phyloP scores from a whole-genome alignment of 2,888 invertebrate species.

The Ecliptopera silaceata region DNA sequence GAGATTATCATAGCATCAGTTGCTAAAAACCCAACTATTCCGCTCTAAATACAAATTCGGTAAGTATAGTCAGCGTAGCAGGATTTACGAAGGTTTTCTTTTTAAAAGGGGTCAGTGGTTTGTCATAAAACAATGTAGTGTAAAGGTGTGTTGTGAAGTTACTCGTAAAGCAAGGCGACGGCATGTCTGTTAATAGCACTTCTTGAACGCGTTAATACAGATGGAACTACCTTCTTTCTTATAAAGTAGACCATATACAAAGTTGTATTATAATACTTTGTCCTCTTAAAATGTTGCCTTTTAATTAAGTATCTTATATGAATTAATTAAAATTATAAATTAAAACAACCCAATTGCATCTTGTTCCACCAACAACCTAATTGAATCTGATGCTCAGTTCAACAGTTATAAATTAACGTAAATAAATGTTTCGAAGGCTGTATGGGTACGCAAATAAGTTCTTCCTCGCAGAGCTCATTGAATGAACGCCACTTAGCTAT shows the following conservation, averaged over 20 bases:
- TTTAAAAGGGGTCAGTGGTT: conserved; percentile 42
- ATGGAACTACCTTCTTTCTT: too few relatives aligned
- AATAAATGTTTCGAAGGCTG: conserved; percentile 30
- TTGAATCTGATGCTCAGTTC: conserved; percentile 30
- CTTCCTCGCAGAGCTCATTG: conserved; percentile 30
- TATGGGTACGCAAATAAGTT: conserved; percentile 33
- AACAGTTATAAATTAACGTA: conserved; percentile 29
- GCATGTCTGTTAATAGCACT: too few relatives aligned
- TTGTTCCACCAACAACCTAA: conserved; percentile 22
- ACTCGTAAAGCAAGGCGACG: conserved; percentile 39
- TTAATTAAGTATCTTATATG: not conserved
- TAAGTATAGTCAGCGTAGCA: not conserved
- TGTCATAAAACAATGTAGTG: conserved; percentile 47
- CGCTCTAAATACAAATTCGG: not conserved
- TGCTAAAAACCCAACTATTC: too few relatives aligned
- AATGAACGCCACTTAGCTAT: not conserved
- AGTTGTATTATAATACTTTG: too few relatives aligned
- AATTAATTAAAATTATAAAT: not conserved
- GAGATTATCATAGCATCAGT: too few relatives aligned
- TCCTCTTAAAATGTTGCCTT: too few relatives aligned
- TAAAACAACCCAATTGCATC: conserved; percentile 20
- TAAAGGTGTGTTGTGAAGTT: conserved; percentile 51
- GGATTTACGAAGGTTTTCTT: conserved; percentile 5
- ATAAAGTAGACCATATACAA: too few relatives aligned
- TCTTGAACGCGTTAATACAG: too few relatives aligned